These are phyloP conservation scores for Madoqua kirkii DNA, from an alignment of 2,113 vertebrate genomes.

Conservation along the genomic window DNA sequence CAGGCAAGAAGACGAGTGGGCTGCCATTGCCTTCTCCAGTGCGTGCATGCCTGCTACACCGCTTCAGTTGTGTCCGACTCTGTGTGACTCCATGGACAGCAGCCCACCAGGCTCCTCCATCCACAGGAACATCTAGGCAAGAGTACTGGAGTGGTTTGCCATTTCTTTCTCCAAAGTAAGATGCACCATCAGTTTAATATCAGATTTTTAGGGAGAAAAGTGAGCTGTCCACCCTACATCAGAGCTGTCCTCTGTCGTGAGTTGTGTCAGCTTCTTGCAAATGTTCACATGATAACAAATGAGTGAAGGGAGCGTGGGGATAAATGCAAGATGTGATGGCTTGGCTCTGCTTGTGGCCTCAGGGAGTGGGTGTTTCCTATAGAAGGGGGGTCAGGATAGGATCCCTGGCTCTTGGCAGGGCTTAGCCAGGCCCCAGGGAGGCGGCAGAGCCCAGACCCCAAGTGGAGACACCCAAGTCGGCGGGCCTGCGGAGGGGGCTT, in stretches of 20 bases:
- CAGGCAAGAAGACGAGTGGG: neutral
- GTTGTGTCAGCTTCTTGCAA: fast-evolving
- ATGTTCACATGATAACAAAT: fast-evolving
- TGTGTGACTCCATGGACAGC: neutral
- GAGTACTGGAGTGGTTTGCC: neutral
- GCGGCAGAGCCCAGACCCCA: neutral
- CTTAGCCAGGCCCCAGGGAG: neutral
- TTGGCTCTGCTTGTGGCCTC: neutral
- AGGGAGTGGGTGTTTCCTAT: neutral
- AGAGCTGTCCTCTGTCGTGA: fast-evolving
- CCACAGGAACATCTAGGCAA: neutral
- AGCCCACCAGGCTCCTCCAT: neutral
- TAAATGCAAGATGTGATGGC: neutral
- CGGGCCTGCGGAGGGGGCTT: fast-evolving
- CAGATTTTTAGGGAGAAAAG: neutral
- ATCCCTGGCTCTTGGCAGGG: too few species aligned
- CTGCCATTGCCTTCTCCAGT: neutral
- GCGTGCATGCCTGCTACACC: neutral
- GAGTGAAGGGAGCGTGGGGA: fast-evolving
- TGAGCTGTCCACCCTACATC: fast-evolving
- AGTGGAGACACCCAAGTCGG: neutral
- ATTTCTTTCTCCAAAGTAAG: neutral
- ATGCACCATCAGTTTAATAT: neutral
- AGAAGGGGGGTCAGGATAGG: neutral
- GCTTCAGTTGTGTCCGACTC: neutral